phyloP scores from a whole-genome alignment of 2,888 invertebrate genomes.

The Cheilosia vulpina region DNA sequence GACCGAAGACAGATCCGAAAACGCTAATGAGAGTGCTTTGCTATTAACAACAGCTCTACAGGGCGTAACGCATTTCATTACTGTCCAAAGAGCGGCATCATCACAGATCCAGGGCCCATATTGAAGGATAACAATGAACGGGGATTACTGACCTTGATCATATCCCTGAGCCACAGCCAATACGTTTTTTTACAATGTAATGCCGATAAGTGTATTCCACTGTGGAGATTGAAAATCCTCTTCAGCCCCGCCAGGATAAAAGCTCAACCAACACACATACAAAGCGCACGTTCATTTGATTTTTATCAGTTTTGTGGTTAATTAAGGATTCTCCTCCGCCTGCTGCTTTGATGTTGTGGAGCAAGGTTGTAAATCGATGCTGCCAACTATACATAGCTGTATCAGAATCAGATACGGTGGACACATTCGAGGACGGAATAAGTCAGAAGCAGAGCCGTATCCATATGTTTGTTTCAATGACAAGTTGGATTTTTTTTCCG shows the following conservation, averaged over 20 bases:
- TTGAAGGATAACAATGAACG: slow-evolving; percentile 3
- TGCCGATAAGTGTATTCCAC: not conserved
- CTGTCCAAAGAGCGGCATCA: not conserved
- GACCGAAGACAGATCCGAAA: not conserved
- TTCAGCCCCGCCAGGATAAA: not conserved
- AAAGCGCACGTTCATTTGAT: slow-evolving; percentile 56
- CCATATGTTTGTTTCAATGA: slow-evolving; percentile 32
- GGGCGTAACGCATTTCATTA: not conserved
- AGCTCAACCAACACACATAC: slow-evolving; percentile 14
- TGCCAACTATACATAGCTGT: slow-evolving; percentile 7
- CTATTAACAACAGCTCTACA: not conserved
- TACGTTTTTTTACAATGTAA: not conserved
- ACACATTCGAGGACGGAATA: slow-evolving; percentile 37
- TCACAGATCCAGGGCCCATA: not conserved
- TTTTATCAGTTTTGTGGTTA: slow-evolving; percentile 66
- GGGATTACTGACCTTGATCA: slow-evolving; percentile 29
- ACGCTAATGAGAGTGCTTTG: not conserved
- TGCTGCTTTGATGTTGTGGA: slow-evolving; percentile 29
- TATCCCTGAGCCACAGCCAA: not conserved
- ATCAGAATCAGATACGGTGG: slow-evolving; percentile 27
- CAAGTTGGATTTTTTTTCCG: slow-evolving; percentile 22
- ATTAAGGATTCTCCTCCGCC: slow-evolving; percentile 49
- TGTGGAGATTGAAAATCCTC: slow-evolving; percentile 8
- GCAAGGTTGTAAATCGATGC: slow-evolving; percentile 59
- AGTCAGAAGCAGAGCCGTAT: slow-evolving; percentile 33